Evolutionary conservation across 1,140 invertebrate genomes (phyloP).

Genomic region (Tribolium madens): DNA sequence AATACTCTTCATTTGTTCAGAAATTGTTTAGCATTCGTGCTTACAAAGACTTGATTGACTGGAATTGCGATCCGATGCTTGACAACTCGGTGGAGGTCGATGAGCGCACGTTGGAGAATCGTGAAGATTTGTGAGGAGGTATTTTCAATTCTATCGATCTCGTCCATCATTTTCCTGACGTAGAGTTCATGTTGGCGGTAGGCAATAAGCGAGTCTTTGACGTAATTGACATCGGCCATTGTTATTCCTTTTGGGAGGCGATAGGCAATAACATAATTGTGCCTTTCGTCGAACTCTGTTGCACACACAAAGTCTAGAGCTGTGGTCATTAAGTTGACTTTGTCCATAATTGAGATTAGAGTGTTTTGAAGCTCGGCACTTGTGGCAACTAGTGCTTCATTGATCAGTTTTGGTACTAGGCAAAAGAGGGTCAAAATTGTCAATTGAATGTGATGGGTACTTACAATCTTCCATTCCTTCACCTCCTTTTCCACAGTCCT

Average conservation of each 20-base stretch:
- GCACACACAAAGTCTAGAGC: slow-evolving; percentile 67
- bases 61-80: slow-evolving; percentile 72
- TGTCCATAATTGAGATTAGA: slow-evolving; percentile 71
- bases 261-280: slow-evolving; percentile 41
- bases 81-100: not conserved
- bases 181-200: slow-evolving; percentile 75
- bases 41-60: slow-evolving; percentile 72
- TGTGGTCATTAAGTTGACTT: slow-evolving; percentile 73
- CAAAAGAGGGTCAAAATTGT: slow-evolving; percentile 9
- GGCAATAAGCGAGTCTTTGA: slow-evolving; percentile 70
- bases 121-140: not conserved
- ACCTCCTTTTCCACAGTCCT: slow-evolving; percentile 75
- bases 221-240: slow-evolving; percentile 64
- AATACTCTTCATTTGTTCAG: too few species aligned
- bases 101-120: not conserved
- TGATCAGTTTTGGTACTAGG: slow-evolving; percentile 73
- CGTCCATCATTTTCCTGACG: slow-evolving; percentile 69
- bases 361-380: slow-evolving; percentile 68
- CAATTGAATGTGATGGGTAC: slow-evolving; percentile 37
- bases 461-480: slow-evolving; percentile 76
- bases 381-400: slow-evolving; percentile 70
- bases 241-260: not conserved
- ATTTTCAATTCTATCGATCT: slow-evolving; percentile 69
- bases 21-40: too few species aligned
- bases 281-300: slow-evolving; percentile 56